Conservation (phyloP, 1,140 invertebrate genomes). For the Limonius californicus region DNA sequence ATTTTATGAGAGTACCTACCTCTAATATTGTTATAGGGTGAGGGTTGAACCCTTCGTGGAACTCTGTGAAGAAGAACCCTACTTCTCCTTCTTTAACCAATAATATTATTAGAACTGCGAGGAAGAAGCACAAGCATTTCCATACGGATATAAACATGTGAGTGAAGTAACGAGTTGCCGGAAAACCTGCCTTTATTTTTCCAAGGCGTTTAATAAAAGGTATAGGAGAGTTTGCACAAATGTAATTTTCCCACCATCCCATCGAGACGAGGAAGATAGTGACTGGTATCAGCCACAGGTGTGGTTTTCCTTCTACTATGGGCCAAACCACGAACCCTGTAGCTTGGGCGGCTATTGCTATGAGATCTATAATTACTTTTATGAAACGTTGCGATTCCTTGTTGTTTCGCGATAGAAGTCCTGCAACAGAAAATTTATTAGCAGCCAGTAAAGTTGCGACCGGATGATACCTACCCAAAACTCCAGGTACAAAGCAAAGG, state of each 20-base stretch:
- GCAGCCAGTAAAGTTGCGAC: too few relatives aligned
- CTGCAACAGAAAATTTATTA: conserved; percentile 51
- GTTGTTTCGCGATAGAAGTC: conserved; percentile 72
- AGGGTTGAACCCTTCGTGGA: conserved; percentile 68
- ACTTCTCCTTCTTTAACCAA: conserved; percentile 73
- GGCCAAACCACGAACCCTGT: conserved; percentile 90
- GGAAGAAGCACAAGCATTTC: conserved; percentile 81
- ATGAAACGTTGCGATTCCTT: conserved; percentile 75
- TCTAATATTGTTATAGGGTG: conserved; percentile 78
- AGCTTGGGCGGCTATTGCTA: conserved; percentile 78
- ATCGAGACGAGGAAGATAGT: conserved; percentile 81
- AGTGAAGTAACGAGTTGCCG: conserved; percentile 77
- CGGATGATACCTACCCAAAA: conserved; percentile 67
- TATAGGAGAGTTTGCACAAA: conserved; percentile 75
- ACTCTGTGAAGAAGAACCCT: conserved; percentile 71
- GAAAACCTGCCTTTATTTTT: conserved; percentile 76
- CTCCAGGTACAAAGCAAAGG: conserved; percentile 81
- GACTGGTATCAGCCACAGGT: conserved; percentile 80
- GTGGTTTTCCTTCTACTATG: conserved; percentile 62
- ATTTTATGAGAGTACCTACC: conserved; percentile 48
- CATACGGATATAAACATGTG: conserved; percentile 86
- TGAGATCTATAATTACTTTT: conserved; percentile 77
- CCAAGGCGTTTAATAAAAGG: conserved; percentile 76
- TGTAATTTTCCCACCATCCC: conserved; percentile 97
- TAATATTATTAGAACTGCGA: conserved; percentile 67